Evolutionary conservation across 2,113 vertebrate species (phyloP), one percentile per base, ranked within the genome.

Genomic region (Chloebia gouldiae): DNA sequence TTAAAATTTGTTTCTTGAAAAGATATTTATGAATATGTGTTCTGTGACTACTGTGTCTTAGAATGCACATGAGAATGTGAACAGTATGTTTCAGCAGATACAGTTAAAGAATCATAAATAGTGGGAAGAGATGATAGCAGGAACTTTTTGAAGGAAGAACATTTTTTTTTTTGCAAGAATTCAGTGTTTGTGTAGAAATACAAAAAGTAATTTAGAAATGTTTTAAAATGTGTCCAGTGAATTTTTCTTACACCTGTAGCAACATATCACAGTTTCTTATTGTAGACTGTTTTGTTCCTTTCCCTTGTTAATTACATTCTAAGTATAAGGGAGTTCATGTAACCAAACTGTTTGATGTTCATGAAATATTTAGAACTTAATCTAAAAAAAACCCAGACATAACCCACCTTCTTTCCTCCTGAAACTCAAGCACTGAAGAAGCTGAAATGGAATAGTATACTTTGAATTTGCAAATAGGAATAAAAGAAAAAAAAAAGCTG

Each of bases 361-460:
- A 60, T 93, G 68, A 90, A 93, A 91, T 77, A 78, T 88, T 96
- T 90, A 96, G 31, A 94, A 83, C 61, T 81, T 75, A 75, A 68
- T 71, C 47, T 87, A 73, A 85, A 92, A 61, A 63, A 49, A 42
- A 10, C 21, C 8, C 25, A 69, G 51, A 50, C 72, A 68, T 44
- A 68, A 44, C 2, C 45, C 22, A 16, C 57, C 27, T 71, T 17
- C 28, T 90, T 90, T 81, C 31, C 11, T 93, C 8, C 25, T 94
- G 90, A 95, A 87, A 90, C 27, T 90, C 39, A 73, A 82, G 37
- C 66, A 54, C 63, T 28, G 35, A 88, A 86, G 64, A 70, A 73
- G 10, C 39, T 81, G 85, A 81, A 90, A 70, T 47, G 70, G 59
- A 72, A 69, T 45, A 92, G 33, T 59, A 27, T 90, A 54, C 30